Conservation (phyloP, 1,140 invertebrate species). For the Pissodes strobi region DNA sequence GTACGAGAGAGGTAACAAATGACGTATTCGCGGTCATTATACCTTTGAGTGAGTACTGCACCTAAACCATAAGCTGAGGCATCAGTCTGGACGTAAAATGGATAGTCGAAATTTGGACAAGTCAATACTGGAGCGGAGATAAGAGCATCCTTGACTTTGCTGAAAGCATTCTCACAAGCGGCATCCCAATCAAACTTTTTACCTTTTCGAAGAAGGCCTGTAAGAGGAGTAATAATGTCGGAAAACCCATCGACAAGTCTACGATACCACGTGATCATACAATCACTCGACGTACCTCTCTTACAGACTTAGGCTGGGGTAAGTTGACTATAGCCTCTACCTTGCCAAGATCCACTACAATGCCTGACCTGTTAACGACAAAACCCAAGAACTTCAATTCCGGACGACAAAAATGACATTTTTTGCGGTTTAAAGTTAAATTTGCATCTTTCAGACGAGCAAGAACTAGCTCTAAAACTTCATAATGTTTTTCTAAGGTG, state of each 20-base stretch:
- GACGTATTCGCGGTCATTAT: conserved; percentile 31
- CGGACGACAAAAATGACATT: no score
- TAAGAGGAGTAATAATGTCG: conserved; percentile 8
- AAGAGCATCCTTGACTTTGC: conserved; percentile 37
- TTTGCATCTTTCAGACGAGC: conserved; percentile 10
- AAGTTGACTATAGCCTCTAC: conserved; percentile 48
- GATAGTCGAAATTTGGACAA: conserved; percentile 37
- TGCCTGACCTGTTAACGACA: not conserved
- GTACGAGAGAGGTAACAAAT: conserved; percentile 45
- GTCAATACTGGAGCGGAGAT: conserved; percentile 35
- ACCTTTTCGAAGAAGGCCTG: conserved; percentile 41
- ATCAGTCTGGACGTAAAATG: conserved; percentile 41
- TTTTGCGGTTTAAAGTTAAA: conserved; percentile 24
- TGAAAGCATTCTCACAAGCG: conserved; percentile 30
- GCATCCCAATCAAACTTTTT: conserved; percentile 28
- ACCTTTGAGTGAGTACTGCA: conserved; percentile 38
- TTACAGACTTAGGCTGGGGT: conserved; percentile 36
- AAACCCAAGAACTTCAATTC: conserved; percentile 17
- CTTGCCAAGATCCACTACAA: conserved; percentile 7
- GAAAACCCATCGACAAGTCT: conserved; percentile 24
- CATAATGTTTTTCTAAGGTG: conserved; percentile 43
- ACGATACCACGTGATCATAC: conserved; percentile 27
- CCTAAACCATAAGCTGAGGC: conserved; percentile 33
- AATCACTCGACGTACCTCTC: conserved; percentile 16
- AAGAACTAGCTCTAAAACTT: conserved; percentile 29